A percentile compares a stretch with the other conserved stretches of the same genome.
Evolutionary conservation across 1,140 invertebrate genomes (phyloP).

Genomic region (Drosophila orosa): DNA sequence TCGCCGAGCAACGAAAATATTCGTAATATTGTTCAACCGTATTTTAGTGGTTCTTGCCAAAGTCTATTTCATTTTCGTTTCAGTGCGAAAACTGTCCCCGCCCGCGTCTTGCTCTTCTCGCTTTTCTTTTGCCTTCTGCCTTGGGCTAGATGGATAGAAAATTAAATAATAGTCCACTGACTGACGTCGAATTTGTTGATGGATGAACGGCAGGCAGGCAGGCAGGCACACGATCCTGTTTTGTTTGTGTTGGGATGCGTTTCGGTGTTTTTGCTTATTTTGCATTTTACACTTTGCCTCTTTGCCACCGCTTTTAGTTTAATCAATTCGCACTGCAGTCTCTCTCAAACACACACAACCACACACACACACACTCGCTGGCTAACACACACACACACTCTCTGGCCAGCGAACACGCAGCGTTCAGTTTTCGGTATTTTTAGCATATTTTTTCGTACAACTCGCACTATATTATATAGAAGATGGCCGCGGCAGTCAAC

Average conservation of each 20-base stretch:
- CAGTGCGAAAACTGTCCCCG: conserved; percentile 46
- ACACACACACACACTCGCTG: conserved; percentile 4
- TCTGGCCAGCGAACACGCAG: conserved; percentile 57
- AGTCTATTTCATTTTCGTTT: conserved; percentile 47
- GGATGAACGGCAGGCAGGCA: conserved; percentile 13
- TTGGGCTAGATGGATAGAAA: conserved; percentile 58
- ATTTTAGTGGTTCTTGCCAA: conserved; percentile 64
- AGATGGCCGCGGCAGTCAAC: conserved; percentile 53
- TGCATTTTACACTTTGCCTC: conserved; percentile 8
- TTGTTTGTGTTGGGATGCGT: conserved; percentile 50
- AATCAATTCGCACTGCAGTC: conserved; percentile 71
- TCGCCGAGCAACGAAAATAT: conserved; percentile 49
- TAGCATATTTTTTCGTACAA: conserved; percentile 78
- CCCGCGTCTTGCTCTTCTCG: conserved; percentile 9
- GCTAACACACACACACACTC: conserved; percentile 16
- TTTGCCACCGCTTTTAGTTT: conserved; percentile 58
- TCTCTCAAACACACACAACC: conserved; percentile 7
- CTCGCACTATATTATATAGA: conserved; percentile 76
- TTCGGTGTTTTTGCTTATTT: conserved; percentile 24
- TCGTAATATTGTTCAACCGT: conserved; percentile 75
- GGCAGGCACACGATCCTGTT: conserved; percentile 10
- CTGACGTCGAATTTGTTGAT: conserved; percentile 68
- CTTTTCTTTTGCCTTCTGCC: conserved; percentile 17
- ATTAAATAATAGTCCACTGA: conserved; percentile 77
- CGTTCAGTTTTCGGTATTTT: conserved; percentile 80